Percentiles rank a stretch among this genome's conserved stretches.
These are phyloP conservation scores for Hystrix cristata DNA, from an alignment of 2,113 vertebrate species.

Conservation along the genomic window DNA sequence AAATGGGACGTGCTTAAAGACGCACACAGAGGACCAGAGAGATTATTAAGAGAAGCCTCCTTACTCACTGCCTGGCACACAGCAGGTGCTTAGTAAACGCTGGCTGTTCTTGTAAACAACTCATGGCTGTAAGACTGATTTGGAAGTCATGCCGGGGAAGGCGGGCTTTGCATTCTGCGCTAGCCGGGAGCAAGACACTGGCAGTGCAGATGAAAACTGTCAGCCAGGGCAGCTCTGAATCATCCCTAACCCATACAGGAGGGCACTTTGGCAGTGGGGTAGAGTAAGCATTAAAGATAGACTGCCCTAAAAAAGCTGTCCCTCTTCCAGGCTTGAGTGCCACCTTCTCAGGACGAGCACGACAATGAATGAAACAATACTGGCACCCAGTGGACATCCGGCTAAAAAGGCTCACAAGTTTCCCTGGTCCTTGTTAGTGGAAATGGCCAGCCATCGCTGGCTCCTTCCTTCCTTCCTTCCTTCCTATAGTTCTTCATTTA, in stretches of 20 bases:
- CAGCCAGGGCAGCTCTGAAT: conserved; percentile 50
- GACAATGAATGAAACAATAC: conserved; percentile 74
- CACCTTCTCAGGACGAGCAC: background rate
- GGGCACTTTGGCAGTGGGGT: background rate
- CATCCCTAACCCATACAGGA: background rate
- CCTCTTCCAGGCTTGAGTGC: conserved; percentile 15
- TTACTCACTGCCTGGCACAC: background rate
- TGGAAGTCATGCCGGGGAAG: background rate
- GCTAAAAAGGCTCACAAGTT: conserved; percentile 38
- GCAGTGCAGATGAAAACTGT: conserved; percentile 34
- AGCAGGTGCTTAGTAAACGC: background rate
- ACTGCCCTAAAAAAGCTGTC: background rate
- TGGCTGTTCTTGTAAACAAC: background rate
- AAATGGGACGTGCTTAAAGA: background rate
- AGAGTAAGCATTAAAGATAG: conserved; percentile 65
- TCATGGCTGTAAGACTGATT: background rate
- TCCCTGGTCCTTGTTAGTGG: background rate
- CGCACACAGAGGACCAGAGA: background rate
- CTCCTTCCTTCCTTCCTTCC: too few relatives aligned
- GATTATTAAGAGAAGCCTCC: background rate
- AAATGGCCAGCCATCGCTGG: background rate
- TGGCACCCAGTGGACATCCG: conserved; percentile 84
- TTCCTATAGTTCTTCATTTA: background rate
- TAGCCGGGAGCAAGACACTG: background rate
- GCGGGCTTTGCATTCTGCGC: background rate